Evolutionary conservation across 2,113 vertebrate species (phyloP).

Genomic region (Pterocles burchelli): DNA sequence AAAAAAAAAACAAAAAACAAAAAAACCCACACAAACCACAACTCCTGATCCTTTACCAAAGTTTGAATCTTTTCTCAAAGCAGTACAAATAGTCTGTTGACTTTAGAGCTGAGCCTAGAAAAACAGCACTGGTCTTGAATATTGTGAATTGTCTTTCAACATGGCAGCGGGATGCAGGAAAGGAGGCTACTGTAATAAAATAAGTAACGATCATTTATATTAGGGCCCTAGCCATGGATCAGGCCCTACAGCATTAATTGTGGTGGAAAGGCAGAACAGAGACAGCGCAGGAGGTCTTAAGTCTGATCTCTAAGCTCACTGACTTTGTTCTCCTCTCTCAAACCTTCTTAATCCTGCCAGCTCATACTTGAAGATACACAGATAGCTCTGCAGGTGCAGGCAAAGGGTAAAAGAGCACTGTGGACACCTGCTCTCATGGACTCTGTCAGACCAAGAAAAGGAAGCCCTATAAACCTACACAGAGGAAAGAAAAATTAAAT

Average conservation of each 20-base stretch:
- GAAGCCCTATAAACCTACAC: not conserved
- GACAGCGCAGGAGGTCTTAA: not conserved
- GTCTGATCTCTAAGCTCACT: not conserved
- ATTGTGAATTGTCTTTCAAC: not conserved
- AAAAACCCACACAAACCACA: not conserved
- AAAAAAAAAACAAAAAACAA: not conserved
- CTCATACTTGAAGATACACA: not conserved
- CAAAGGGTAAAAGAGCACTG: not conserved
- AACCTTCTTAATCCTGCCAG: not conserved
- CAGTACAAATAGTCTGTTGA: not conserved
- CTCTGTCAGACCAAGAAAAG: not conserved
- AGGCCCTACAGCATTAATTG: not conserved
- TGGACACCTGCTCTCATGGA: not conserved
- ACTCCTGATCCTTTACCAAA: not conserved
- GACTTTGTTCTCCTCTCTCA: not conserved
- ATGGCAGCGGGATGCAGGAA: fast-evolving
- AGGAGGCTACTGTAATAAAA: not conserved
- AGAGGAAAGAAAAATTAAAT: not conserved
- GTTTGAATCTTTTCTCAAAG: not conserved
- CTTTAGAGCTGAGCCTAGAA: not conserved
- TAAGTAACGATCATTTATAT: not conserved
- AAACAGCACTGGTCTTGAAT: not conserved
- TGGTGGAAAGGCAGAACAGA: not conserved
- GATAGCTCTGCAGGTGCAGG: not conserved
- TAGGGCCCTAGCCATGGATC: not conserved